These are phyloP conservation scores for Drosophila falleni DNA, from an alignment of 2,888 invertebrate genomes.

Conservation along the genomic window DNA sequence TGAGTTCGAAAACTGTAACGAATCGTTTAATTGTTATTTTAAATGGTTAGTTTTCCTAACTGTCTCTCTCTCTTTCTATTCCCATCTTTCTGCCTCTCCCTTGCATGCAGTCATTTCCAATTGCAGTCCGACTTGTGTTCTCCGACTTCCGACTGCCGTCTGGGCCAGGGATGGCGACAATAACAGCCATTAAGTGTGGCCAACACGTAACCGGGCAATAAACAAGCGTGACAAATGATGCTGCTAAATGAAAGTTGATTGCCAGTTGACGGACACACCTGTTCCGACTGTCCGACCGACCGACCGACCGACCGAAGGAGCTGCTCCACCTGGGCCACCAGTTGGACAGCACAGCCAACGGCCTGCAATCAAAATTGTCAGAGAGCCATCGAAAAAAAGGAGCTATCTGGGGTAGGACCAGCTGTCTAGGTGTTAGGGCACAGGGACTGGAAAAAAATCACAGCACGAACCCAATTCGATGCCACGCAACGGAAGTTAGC, in stretches of 20 bases:
- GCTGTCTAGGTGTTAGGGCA: background rate
- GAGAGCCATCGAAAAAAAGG: conserved; percentile 43
- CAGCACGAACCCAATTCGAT: conserved; percentile 44
- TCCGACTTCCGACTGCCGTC: conserved; percentile 5
- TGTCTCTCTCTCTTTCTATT: conserved; percentile 1
- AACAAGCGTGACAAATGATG: conserved; percentile 85
- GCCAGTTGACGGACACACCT: conserved; percentile 80
- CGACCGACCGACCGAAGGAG: conserved; percentile 30
- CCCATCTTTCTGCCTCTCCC: background rate
- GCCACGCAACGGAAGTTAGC: conserved; percentile 72
- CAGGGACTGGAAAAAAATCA: conserved; percentile 48
- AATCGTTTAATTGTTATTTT: background rate
- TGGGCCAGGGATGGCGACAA: conserved; percentile 49
- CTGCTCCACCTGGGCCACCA: background rate
- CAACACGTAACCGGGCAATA: conserved; percentile 79
- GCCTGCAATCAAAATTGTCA: conserved; percentile 71
- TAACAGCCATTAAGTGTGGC: conserved; percentile 75
- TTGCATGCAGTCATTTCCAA: background rate
- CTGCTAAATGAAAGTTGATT: conserved; percentile 85
- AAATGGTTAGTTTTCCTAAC: background rate
- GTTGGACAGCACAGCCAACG: conserved; percentile 23
- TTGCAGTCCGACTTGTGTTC: conserved; percentile 6
- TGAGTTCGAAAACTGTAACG: conserved; percentile 29
- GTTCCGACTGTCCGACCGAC: conserved; percentile 45
- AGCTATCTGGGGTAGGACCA: background rate